Base-by-base conservation (phyloP, 2,113 vertebrate species). In the Sorex araneus region DNA sequence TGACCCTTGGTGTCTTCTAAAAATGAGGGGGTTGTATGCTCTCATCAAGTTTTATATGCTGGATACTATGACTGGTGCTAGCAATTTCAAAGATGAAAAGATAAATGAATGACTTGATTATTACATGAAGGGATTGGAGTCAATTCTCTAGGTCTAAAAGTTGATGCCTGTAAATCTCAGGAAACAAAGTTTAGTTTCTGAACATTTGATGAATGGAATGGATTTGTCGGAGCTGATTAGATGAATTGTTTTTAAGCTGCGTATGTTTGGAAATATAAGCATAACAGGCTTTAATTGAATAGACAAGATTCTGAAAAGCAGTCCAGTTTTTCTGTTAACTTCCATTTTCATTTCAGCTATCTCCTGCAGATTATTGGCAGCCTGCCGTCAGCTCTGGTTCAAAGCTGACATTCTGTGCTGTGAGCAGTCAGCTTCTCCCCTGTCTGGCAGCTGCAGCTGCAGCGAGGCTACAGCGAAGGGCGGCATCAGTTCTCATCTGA, bases 361-460 rank as follows among this genome's bases (percentile, higher is more conserved):
- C 93, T 94, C 82, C 83, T 93, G 70, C 90, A 87, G 86, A 82
- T 94, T 78, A 43, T 40, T 95, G 93, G 90, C 96, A 94, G 74
- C 64, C 79, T 93, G 93, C 82, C 88, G 80, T 84, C 23, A 63
- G 82, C 82, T 82, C n/a, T 47, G 85, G 93, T 74, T 95, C 83
- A 94, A 57, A 93, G 74, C 90, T 82, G 93, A 82, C 78, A 76
- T 90, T 89, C 89, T 93, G 54, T 85, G 43, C 88, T 87, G 50
- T 79, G 79, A 85, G 50, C 63, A 25, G 27, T n/a, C 45, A 95
- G 78, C 73, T 54, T 32, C 63, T 43, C 81, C 84, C 54, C 3
- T 54, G 92, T 83, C 82, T 90, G 89, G 79, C 82, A 73, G 92
- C 93, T 88, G 67, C 86, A 88, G 57, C 77, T 50, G 23, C 87